Percentiles rank a stretch among this genome's conserved stretches.
Conservation (phyloP, 2,797 vertebrate genomes). For the Netta rufina region DNA sequence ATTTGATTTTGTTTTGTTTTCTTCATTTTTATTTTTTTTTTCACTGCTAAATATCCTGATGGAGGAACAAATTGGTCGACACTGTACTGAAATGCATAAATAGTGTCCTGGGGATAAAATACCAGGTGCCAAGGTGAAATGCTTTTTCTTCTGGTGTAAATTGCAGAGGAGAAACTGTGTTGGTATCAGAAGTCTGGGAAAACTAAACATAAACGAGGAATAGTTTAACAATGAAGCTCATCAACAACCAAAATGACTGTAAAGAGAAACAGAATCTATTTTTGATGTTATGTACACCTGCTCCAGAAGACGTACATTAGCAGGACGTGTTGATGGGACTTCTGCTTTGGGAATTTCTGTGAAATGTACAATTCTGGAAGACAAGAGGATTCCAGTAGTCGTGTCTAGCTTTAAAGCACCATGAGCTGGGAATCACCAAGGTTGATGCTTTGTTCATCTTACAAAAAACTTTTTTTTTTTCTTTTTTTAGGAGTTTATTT, state of each 20-base stretch:
- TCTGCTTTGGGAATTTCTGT: neutral
- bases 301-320: fast-evolving
- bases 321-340: neutral
- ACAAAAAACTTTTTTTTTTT: neutral
- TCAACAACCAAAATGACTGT: neutral
- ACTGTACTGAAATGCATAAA: neutral
- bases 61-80: neutral
- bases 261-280: neutral
- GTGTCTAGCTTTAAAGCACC: neutral
- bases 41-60: neutral
- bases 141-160: no score
- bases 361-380: neutral
- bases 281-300: neutral
- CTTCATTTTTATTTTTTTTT: neutral
- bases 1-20: neutral
- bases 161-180: neutral
- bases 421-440: neutral
- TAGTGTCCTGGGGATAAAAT: neutral
- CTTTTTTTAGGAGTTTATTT: constrained; percentile 91
- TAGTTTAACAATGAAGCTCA: neutral
- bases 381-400: neutral
- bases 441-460: neutral
- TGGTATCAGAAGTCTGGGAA: neutral
- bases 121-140: no score
- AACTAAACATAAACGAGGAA: neutral